Percentiles rank a stretch among this genome's conserved stretches.
These are phyloP conservation scores for Ditylenchus dipsaci DNA, from an alignment of 1,140 invertebrate species.

Conservation along the genomic window DNA sequence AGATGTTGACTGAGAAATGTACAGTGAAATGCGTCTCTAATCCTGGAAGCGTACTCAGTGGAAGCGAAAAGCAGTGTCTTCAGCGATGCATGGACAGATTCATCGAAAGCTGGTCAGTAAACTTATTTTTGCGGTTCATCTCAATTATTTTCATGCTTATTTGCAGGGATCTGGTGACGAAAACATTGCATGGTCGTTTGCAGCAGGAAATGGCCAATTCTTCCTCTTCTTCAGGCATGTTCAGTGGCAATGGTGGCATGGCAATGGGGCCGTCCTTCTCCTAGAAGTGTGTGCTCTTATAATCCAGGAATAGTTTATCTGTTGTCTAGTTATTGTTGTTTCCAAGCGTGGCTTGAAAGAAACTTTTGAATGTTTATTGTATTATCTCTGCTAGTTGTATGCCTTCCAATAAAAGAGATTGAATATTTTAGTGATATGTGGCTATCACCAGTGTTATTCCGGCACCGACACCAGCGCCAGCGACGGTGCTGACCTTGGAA, in stretches of 20 bases:
- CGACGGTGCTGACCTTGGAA: too few relatives aligned
- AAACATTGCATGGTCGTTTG: neutral
- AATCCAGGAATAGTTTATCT: neutral
- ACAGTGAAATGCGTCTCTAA: slow-evolving; percentile 87
- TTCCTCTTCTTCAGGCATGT: neutral
- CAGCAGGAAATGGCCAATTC: neutral
- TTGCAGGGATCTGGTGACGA: slow-evolving; percentile 1
- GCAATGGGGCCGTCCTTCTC: neutral
- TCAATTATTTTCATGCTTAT: neutral
- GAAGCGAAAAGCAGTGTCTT: slow-evolving; percentile 75
- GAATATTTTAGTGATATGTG: too few relatives aligned
- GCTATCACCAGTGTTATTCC: too few relatives aligned
- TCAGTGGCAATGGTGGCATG: neutral
- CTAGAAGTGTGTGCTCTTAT: neutral
- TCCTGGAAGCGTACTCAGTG: slow-evolving; percentile 71
- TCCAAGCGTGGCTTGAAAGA: too few relatives aligned
- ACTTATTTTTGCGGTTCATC: neutral
- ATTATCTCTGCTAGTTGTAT: too few relatives aligned
- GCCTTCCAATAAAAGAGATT: too few relatives aligned
- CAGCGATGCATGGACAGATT: slow-evolving; percentile 96
- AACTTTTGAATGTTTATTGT: too few relatives aligned
- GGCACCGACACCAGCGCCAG: too few relatives aligned
- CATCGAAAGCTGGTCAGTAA: slow-evolving; percentile 82
- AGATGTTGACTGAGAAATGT: slow-evolving; percentile 95
- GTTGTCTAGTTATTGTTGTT: neutral